Evolutionary conservation across 1,140 invertebrate genomes (phyloP).

Genomic region (Dendroctonus ponderosae): DNA sequence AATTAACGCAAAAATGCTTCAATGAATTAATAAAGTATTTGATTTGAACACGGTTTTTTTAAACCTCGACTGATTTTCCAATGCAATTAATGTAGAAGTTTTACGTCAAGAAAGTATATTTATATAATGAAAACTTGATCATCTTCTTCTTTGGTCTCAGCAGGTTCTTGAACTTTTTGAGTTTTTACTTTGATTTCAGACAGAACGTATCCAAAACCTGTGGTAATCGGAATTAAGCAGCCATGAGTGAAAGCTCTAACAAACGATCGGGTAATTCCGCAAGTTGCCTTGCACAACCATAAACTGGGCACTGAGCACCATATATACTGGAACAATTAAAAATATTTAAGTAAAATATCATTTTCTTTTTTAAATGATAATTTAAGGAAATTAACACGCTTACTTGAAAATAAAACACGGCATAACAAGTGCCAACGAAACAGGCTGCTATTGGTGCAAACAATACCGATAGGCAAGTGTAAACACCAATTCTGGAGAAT

Average conservation of each 20-base stretch:
- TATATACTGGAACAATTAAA: slow-evolving; percentile 61
- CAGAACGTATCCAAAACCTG: slow-evolving; percentile 63
- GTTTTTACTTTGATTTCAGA: slow-evolving; percentile 60
- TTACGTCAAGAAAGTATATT: too few species aligned
- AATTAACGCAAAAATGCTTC: too few species aligned
- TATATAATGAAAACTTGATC: slow-evolving; percentile 46
- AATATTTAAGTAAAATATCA: neutral
- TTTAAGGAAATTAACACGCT: neutral
- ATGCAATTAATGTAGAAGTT: too few species aligned
- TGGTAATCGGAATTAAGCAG: slow-evolving; percentile 60
- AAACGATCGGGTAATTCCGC: slow-evolving; percentile 60
- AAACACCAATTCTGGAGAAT: slow-evolving; percentile 67
- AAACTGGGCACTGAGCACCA: slow-evolving; percentile 69
- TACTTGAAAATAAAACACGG: slow-evolving; percentile 72
- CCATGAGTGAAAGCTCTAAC: slow-evolving; percentile 60
- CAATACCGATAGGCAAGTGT: slow-evolving; percentile 65
- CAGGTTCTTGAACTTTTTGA: slow-evolving; percentile 37
- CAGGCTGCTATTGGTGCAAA: slow-evolving; percentile 67
- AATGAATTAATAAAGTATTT: too few species aligned
- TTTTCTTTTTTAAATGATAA: too few species aligned
- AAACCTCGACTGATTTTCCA: too few species aligned
- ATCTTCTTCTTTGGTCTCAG: slow-evolving; percentile 49
- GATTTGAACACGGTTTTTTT: too few species aligned
- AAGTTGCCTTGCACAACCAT: slow-evolving; percentile 66
- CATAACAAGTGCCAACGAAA: slow-evolving; percentile 69